Percentiles rank a stretch among this genome's conserved stretches.
phyloP scores from a whole-genome alignment of 2,888 invertebrate genomes.

The Sisyra terminalis region DNA sequence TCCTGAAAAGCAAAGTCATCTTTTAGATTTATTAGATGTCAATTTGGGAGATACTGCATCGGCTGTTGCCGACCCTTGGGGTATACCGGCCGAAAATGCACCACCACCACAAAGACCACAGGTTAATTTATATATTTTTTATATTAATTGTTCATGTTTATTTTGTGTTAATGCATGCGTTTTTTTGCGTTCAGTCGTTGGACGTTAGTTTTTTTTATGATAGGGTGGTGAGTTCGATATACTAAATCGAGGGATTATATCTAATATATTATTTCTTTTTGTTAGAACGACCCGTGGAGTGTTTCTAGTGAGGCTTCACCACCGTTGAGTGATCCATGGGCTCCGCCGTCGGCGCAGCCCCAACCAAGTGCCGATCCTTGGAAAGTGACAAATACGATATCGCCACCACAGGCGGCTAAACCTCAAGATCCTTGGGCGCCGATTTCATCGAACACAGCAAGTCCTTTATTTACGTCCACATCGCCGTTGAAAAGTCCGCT shows the following conservation, averaged over 20 bases:
- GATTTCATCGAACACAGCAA: conserved; percentile 14
- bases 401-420: conserved; percentile 15
- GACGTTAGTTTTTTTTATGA: conserved; percentile 26
- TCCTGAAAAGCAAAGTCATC: conserved; percentile 42
- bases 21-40: conserved; percentile 72
- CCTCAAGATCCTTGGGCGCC: conserved; percentile 35
- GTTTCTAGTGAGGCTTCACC: conserved; percentile 27
- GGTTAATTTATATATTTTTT: conserved; percentile 22
- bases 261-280: conserved; percentile 24
- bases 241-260: background rate
- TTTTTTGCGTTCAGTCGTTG: conserved; percentile 17
- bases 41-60: conserved; percentile 47
- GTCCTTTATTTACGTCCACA: conserved; percentile 5
- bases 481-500: conserved; percentile 3
- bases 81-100: conserved; percentile 30
- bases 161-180: conserved; percentile 7
- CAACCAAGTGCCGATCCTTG: conserved; percentile 9
- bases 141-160: no score
- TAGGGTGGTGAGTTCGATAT: conserved; percentile 26
- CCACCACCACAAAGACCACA: conserved; percentile 38
- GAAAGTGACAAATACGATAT: conserved; percentile 9
- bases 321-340: conserved; percentile 41
- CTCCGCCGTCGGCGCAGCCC: conserved; percentile 21
- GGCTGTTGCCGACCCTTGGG: conserved; percentile 58
- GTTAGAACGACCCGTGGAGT: conserved; percentile 47